Percentiles rank a stretch among this genome's conserved stretches.
Conservation (phyloP, 2,888 invertebrate genomes). For the Blastobasis adustella region DNA sequence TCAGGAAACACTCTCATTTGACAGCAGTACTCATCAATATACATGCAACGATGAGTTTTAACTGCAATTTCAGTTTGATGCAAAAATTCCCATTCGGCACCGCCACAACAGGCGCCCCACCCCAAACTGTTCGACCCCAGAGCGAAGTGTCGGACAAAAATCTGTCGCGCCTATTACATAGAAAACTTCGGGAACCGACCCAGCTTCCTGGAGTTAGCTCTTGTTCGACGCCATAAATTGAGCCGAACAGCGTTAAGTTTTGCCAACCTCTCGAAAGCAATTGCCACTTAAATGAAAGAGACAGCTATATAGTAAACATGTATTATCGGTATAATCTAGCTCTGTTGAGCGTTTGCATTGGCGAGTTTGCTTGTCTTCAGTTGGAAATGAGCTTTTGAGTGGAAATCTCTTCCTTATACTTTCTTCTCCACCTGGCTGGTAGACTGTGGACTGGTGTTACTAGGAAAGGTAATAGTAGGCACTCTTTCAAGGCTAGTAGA, state of each 20-base stretch:
- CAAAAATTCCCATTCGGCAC: too few species aligned
- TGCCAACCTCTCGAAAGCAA: conserved; percentile 25
- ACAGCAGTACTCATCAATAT: too few species aligned
- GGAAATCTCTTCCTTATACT: too few species aligned
- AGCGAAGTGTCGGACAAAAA: conserved; percentile 23
- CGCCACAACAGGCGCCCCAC: too few species aligned
- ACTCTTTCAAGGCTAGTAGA: too few species aligned
- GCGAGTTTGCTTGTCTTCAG: conserved; percentile 5
- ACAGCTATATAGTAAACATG: conserved; percentile 7
- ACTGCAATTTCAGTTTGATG: too few species aligned
- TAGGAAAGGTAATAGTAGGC: too few species aligned
- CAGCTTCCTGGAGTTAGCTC: conserved; percentile 16
- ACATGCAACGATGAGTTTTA: too few species aligned
- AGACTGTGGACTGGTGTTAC: too few species aligned
- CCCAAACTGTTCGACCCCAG: conserved; percentile 1
- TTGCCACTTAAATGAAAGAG: conserved; percentile 18
- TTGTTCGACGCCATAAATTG: conserved; percentile 31
- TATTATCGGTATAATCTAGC: conserved; percentile 6
- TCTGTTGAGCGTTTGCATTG: conserved; percentile 12
- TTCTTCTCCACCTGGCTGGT: too few species aligned
- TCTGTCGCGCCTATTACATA: conserved; percentile 25
- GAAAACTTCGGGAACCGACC: conserved; percentile 25
- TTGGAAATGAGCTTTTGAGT: too few species aligned
- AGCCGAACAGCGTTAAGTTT: conserved; percentile 33
- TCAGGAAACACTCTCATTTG: too few species aligned